These are phyloP conservation scores for Steinernema hermaphroditum DNA, from an alignment of 2,888 invertebrate genomes.

Conservation along the genomic window DNA sequence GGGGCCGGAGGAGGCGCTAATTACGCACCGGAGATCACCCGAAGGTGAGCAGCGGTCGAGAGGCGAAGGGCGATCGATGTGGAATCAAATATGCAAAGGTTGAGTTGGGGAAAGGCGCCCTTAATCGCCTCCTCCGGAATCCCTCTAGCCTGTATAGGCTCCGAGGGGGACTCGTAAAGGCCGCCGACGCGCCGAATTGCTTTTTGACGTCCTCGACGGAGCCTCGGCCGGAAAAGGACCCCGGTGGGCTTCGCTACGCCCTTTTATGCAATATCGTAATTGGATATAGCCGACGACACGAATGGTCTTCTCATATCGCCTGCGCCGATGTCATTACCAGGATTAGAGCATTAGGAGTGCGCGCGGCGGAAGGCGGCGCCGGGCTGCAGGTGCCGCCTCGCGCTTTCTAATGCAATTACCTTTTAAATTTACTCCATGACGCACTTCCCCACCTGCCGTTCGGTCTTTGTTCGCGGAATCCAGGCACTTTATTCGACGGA, in stretches of 20 bases:
- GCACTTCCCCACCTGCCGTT: no score
- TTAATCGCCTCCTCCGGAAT: no score
- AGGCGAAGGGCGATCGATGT: slow-evolving; percentile 7
- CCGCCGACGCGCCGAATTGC: neutral
- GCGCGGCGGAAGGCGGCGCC: neutral
- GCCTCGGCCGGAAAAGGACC: neutral
- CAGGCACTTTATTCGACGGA: no score
- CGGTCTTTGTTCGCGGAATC: no score
- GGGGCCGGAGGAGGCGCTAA: neutral
- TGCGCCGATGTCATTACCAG: slow-evolving; percentile 2
- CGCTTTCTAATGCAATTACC: neutral
- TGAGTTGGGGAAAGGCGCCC: neutral
- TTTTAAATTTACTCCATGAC: no score
- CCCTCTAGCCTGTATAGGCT: no score
- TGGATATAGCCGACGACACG: no score
- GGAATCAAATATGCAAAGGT: slow-evolving; percentile 27
- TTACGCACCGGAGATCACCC: slow-evolving; percentile 18
- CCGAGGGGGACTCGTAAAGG: slow-evolving; percentile 5
- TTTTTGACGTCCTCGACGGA: neutral
- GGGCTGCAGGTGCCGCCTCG: neutral
- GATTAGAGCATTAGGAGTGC: neutral
- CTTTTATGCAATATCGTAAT: no score
- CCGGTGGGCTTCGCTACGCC: neutral
- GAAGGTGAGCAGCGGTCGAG: neutral
- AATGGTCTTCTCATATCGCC: neutral